Evolutionary conservation across 1,140 invertebrate genomes (phyloP).

Genomic region (Zaprionus camerounensis): DNA sequence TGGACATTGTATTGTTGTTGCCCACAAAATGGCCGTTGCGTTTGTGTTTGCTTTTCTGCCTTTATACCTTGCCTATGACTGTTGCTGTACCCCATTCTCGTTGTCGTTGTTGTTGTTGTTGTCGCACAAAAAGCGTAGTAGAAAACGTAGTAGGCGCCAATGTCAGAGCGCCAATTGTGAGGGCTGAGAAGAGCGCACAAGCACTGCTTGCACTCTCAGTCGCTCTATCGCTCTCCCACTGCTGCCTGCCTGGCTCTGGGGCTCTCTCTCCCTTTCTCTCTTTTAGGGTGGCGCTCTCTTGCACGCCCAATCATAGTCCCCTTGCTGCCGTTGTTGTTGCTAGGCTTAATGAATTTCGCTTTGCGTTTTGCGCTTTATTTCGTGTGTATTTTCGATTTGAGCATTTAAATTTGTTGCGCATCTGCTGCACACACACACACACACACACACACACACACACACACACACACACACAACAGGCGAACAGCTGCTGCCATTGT

Average conservation of each 20-base stretch:
- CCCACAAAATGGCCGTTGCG: slow-evolving; percentile 41
- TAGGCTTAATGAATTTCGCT: slow-evolving; percentile 28
- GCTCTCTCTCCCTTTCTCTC: not conserved
- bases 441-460: slow-evolving; percentile 13
- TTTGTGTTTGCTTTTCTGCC: slow-evolving; percentile 5
- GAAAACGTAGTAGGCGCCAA: slow-evolving; percentile 34
- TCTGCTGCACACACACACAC: slow-evolving; percentile 29
- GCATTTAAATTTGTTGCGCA: slow-evolving; percentile 53
- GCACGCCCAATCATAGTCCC: slow-evolving; percentile 27
- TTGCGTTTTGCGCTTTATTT: slow-evolving; percentile 13
- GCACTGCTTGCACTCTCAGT: slow-evolving; percentile 10
- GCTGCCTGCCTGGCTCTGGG: not conserved
- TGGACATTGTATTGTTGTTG: slow-evolving; percentile 35
- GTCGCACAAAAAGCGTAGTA: slow-evolving; percentile 24
- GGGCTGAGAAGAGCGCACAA: slow-evolving; percentile 25
- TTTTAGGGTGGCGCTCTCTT: slow-evolving; percentile 23
- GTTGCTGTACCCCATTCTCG: not conserved
- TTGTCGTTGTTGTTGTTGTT: not conserved
- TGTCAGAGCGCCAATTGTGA: slow-evolving; percentile 25
- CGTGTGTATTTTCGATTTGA: slow-evolving; percentile 18
- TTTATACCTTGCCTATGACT: not conserved
- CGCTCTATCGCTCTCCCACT: not conserved
- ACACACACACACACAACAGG: slow-evolving; percentile 2
- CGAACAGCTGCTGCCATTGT: not conserved
- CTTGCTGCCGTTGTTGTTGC: slow-evolving; percentile 23